Evolutionary conservation across 2,888 invertebrate genomes (phyloP), one percentile per base, ranked within the genome.

Genomic region (Drosophila koepferae): DNA sequence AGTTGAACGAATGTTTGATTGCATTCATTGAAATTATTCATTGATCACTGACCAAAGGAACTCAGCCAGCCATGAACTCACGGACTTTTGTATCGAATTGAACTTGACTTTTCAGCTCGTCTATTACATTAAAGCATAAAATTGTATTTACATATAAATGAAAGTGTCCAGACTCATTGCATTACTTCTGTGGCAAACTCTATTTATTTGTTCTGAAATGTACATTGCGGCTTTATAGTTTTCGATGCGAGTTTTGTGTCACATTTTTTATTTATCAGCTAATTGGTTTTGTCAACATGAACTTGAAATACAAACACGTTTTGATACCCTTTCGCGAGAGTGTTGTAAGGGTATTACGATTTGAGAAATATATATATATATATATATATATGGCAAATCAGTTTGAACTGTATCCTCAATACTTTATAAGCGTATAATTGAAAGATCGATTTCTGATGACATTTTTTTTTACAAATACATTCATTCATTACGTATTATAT

Each of bases 111-210:
- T 34, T 6, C n/a, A 49, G 10, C 4, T 31, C 28, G 5, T 7
- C 48, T 18, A 9, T 36, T 8, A 18, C 20, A 6, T 51, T 34
- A 14, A 20, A 18, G 7, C n/a, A 34, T 20, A 12, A 20, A 14
- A 20, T 14, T 14, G 2, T 10, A 54, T 54, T 54, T 54, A 38
- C 54, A 40, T 40, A 38, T 54, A 9, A 54, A 54, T 54, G 38
- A 23, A 54, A 16, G 16, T 38, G 38, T 38, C 53, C 8, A 20
- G 9, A 38, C 16, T 20, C 38, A 16, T 54, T 16, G 23, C 20
- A 54, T 16, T 38, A 16, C 1, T 0, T 4, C 14, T 20, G 4
- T 20, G 14, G 12, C 6, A 4, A 23, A 12, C 38, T 54, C 23
- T 2, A 54, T 54, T 54, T 14, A 54, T 40, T 54, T 40, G 38